Conservation (phyloP, 2,113 vertebrate genomes). For the Nerophis ophidion region DNA sequence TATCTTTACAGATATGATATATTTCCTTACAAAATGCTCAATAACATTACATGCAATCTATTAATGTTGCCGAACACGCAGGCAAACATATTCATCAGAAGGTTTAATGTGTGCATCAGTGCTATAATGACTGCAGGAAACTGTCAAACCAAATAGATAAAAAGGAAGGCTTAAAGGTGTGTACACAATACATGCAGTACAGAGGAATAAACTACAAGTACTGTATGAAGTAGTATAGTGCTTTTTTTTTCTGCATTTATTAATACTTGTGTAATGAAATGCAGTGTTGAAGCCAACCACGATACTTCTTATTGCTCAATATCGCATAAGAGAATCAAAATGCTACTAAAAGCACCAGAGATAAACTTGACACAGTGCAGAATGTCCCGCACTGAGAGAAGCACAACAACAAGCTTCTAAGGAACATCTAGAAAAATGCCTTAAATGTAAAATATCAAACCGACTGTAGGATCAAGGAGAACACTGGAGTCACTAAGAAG, state of each 20-base stretch:
- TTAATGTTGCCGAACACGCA: not conserved
- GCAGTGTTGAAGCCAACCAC: not conserved
- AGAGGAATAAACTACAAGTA: not conserved
- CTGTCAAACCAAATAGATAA: no score
- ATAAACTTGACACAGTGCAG: constrained; percentile 27
- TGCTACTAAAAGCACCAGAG: constrained; percentile 25
- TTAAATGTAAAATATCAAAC: constrained; percentile 16
- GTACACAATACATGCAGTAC: not conserved
- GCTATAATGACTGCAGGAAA: no score
- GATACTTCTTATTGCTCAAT: constrained; percentile 1
- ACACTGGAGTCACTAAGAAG: not conserved
- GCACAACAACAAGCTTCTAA: not conserved
- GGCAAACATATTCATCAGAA: not conserved
- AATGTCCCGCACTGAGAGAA: constrained; percentile 45
- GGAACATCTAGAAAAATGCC: not conserved
- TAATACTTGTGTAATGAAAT: not conserved
- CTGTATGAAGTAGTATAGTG: no score
- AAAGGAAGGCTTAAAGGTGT: not conserved
- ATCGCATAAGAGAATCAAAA: constrained; percentile 30
- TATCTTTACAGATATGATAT: not conserved
- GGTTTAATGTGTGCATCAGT: not conserved
- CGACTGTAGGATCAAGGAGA: not conserved
- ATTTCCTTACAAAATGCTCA: not conserved
- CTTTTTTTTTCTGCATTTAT: no score
- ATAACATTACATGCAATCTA: not conserved